A percentile compares a stretch with the other conserved stretches of the same genome.
Evolutionary conservation across 1,140 invertebrate species (phyloP).

Genomic region (Teleogryllus occipitalis): DNA sequence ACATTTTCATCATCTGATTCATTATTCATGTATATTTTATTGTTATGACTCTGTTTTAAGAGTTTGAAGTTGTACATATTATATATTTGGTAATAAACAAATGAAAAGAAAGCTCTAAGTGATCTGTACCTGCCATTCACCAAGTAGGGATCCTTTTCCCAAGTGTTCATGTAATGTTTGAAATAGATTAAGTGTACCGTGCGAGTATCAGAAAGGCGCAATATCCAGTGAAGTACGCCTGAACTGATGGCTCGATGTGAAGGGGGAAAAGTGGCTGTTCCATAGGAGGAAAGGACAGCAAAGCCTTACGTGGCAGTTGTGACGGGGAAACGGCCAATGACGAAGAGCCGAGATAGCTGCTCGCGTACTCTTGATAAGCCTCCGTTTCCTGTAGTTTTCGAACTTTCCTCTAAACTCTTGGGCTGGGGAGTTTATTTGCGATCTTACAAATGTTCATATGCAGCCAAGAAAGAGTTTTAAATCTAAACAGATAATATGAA

Average conservation of each 20-base stretch:
- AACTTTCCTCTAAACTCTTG: no score
- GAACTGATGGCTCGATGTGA: not conserved
- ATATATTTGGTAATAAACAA: slow-evolving; percentile 6
- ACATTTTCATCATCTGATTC: slow-evolving; percentile 1
- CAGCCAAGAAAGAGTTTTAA: no score
- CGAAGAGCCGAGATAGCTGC: no score
- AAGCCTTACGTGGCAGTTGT: no score
- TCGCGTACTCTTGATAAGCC: no score
- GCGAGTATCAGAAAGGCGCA: not conserved
- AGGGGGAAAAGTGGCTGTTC: not conserved
- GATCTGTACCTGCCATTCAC: not conserved
- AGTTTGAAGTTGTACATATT: not conserved
- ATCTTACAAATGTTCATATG: no score
- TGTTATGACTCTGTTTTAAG: not conserved
- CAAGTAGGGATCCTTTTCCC: not conserved
- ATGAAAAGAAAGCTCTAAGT: not conserved
- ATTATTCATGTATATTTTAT: slow-evolving; percentile 6
- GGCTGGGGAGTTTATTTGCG: no score
- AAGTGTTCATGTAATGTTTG: not conserved
- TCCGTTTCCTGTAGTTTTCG: no score
- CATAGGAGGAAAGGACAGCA: no score
- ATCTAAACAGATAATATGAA: no score
- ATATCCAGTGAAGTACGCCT: not conserved
- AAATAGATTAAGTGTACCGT: not conserved
- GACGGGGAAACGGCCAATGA: no score